These are phyloP conservation scores for Aldabrachelys gigantea DNA, from an alignment of 2,113 vertebrate species.

Conservation along the genomic window DNA sequence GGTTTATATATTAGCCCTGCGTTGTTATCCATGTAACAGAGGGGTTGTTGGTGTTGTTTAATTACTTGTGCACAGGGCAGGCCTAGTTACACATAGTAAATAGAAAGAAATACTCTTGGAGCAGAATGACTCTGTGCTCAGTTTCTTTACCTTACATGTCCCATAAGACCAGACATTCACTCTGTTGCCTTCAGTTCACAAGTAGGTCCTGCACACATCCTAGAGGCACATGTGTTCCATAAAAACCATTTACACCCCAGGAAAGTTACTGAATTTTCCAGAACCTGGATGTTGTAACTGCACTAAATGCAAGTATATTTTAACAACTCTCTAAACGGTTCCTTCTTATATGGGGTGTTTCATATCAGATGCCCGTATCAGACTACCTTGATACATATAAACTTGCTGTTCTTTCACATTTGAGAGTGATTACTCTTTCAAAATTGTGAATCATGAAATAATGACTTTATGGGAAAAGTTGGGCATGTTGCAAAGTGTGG, in stretches of 20 bases:
- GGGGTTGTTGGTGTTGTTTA: neutral
- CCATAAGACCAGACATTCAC: neutral
- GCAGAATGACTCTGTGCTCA: neutral
- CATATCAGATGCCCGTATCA: neutral
- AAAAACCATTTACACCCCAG: neutral
- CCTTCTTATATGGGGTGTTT: neutral
- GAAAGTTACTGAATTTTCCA: neutral
- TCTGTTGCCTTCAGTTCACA: neutral
- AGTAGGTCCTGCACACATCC: neutral
- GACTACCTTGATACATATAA: neutral
- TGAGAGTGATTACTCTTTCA: neutral
- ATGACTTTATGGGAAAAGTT: neutral
- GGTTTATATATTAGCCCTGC: neutral
- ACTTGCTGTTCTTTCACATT: neutral
- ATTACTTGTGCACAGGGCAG: neutral
- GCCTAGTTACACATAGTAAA: neutral
- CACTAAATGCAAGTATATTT: neutral
- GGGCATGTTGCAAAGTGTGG: rapidly evolving
- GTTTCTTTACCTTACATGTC: neutral
- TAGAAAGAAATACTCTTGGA: neutral
- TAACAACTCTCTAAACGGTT: neutral
- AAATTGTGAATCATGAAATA: neutral
- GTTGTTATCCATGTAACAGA: neutral
- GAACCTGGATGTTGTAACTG: neutral
- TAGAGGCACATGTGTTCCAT: neutral